Conservation (phyloP, 2,113 vertebrate species). For the Hypocryptadius cinnamomeus region DNA sequence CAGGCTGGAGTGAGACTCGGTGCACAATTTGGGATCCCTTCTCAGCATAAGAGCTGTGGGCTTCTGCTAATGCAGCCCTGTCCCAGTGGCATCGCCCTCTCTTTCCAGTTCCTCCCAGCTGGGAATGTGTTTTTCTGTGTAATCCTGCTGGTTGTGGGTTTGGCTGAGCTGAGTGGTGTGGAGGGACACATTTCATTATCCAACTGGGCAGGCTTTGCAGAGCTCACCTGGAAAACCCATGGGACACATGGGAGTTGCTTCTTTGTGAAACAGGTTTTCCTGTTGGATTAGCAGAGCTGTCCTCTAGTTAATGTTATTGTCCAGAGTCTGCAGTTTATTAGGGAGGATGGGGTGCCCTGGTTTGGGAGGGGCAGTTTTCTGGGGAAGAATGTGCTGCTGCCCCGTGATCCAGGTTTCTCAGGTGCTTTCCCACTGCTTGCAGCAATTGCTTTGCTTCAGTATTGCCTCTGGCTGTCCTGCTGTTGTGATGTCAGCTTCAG, state of each 20-base stretch:
- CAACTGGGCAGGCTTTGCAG: background rate
- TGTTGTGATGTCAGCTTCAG: background rate
- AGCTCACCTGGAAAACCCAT: rapidly evolving
- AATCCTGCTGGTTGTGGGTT: background rate
- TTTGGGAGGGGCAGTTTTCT: background rate
- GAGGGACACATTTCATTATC: rapidly evolving
- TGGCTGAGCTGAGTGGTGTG: background rate
- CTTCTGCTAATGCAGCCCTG: background rate
- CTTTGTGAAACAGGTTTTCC: background rate
- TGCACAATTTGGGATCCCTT: background rate
- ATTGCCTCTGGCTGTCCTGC: background rate
- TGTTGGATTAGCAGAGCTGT: background rate
- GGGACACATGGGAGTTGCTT: rapidly evolving
- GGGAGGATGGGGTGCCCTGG: background rate
- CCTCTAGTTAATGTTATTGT: background rate
- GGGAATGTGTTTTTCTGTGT: background rate
- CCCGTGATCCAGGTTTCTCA: rapidly evolving
- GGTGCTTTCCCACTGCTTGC: background rate
- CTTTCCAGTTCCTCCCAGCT: background rate
- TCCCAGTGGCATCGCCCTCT: background rate
- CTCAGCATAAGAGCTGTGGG: background rate
- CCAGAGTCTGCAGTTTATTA: background rate
- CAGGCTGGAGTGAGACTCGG: rapidly evolving
- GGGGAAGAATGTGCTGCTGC: background rate
- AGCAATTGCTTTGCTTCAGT: background rate